Evolutionary conservation across 2,113 vertebrate species (phyloP), one percentile per base, ranked within the genome.

Genomic region (Pitta sordida): DNA sequence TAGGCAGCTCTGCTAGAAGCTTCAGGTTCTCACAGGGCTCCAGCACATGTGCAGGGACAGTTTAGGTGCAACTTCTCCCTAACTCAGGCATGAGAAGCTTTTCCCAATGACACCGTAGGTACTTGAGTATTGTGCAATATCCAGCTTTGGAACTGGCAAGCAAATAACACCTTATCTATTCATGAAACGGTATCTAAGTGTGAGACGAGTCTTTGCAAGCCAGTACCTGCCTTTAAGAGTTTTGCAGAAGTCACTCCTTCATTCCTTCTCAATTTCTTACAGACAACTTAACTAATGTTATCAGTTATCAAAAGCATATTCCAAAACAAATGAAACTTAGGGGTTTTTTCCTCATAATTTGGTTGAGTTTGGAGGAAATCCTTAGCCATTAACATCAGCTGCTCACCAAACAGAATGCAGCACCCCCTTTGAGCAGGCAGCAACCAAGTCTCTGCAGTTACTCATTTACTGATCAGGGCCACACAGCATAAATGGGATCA

Each of bases 1-100:
- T 0, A 2, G 43, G 36, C 0, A 0, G 68, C 55, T 91, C 77
- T 67, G 64, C 32, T 55, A 22, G 13, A 74, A 65, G 32, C 18
- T 48, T 49, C 36, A 44, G 27, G 21, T 17, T 82, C 62, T 48
- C 41, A 76, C 44, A 53, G 27, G 44, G 46, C 26, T 77, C 1
- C 1, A 37, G 44, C n/a, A 79, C 14, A 4, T 0, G 13, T 3
- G 3, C 52, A 60, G 32, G 39, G 49, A 53, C 0, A 0, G 62
- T 49, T 91, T 39, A 53, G 70, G 67, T 36, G 71, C 1, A 7
- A 65, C 36, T 80, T 51, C 29, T 60, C 71, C 75, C 29, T 20
- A 56, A 34, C 22, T 71, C 17, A 15, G n/a, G 59, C 49, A 46
- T 0, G 21, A 18, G 63, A 79, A 73, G 16, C 39, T 53, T 51